Base-by-base conservation (phyloP, 2,113 vertebrate genomes). In the Coryphaenoides rupestris region DNA sequence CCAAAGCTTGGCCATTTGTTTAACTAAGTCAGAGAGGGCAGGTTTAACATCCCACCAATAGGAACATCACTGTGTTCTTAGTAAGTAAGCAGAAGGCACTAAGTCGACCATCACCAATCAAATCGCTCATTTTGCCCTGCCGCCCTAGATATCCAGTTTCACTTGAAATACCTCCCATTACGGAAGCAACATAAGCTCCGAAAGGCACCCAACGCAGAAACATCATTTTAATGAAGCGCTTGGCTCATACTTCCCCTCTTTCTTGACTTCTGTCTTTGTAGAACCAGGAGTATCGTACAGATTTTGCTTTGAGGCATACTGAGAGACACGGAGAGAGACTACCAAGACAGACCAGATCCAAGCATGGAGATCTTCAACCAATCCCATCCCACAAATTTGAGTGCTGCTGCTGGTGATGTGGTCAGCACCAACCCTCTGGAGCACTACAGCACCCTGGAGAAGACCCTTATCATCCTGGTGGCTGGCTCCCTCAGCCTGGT, bases 401-500 rank as follows among this genome's bases (percentile, higher is more conserved):
- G 62, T 1, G 33, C 13, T 15, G 19, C n/a, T 2, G 17, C 47
- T 1, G 33, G 15, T 15, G 19, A 19, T 2, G 17, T 57, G 21
- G 74, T 63, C 65, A 62, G 58, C 53, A 53, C 23, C 15, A 55
- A 67, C 61, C 60, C 74, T 79, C 55, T 74, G 26, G 50, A 94
- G 92, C 91, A 90, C 3, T 96, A 94, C 82, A 91, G 93, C 45
- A 89, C 92, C 1, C 87, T 95, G 5, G 94, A 98, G 81, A 90
- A 93, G 33, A 88, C 93, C 2, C 92, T 99, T 86, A 96, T 99
- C 9, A 89, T 95, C 65, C 86, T 98, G 26, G 94, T 96, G 70
- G 92, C 95, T 55, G 94, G 93, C 58, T 93, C 92, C 50, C 90
- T 98, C 84, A 99, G 97, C 71, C 75, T 99, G 64, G 90, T 98